Percentiles rank a stretch among this genome's conserved stretches.
Evolutionary conservation across 2,888 invertebrate genomes (phyloP).

Genomic region (Amphipoea oculea): DNA sequence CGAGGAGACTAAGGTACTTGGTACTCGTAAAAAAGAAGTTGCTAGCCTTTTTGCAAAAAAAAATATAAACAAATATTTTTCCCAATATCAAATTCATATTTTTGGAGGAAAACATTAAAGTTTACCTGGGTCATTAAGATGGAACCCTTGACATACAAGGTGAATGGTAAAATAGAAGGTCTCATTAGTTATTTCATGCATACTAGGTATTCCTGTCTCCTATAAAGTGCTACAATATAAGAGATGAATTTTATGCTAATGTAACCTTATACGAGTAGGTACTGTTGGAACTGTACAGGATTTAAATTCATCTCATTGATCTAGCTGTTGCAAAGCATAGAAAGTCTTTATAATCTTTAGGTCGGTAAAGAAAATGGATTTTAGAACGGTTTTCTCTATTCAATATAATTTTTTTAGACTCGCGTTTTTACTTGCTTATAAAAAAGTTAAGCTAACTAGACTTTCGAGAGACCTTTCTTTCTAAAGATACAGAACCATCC

Average conservation of each 20-base stretch:
- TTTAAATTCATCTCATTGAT: neutral
- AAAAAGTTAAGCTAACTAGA: neutral
- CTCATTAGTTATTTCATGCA: neutral
- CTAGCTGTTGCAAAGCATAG: no score
- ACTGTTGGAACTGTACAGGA: no score
- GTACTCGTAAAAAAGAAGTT: neutral
- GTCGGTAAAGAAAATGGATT: no score
- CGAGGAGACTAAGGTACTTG: neutral
- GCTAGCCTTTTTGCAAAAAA: neutral
- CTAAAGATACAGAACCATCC: neutral
- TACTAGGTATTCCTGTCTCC: neutral
- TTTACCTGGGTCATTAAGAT: constrained; percentile 33
- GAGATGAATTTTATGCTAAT: neutral
- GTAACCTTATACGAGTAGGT: neutral
- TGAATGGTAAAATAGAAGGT: constrained; percentile 12
- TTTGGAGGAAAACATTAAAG: constrained; percentile 29
- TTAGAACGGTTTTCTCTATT: neutral
- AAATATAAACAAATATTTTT: neutral
- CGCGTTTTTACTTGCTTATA: neutral
- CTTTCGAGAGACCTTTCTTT: neutral
- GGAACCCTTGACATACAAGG: constrained; percentile 29
- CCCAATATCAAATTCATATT: neutral
- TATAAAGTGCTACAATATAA: neutral
- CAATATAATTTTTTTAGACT: neutral
- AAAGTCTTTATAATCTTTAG: neutral